Percentiles rank a stretch among this genome's conserved stretches.
Conservation (phyloP, 2,888 invertebrate species). For the Galerucella calmariensis region DNA sequence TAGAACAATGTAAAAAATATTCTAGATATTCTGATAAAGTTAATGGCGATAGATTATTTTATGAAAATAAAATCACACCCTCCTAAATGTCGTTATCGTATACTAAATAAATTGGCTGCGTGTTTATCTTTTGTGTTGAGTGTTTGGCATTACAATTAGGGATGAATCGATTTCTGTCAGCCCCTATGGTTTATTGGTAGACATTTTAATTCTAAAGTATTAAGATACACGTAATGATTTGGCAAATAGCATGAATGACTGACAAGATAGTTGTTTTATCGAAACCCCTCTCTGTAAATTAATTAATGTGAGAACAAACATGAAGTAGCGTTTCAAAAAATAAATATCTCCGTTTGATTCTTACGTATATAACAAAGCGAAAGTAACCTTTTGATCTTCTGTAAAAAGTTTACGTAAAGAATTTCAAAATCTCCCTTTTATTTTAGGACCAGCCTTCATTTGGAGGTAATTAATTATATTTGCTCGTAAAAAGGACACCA, state of each 20-base stretch:
- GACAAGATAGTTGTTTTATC: too few species aligned
- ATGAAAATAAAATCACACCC: background rate
- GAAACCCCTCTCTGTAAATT: background rate
- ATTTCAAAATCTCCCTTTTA: slow-evolving; percentile 1
- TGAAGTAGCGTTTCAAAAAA: background rate
- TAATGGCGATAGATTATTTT: background rate
- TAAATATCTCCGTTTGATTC: background rate
- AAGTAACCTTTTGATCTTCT: slow-evolving; percentile 7
- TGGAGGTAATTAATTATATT: slow-evolving; percentile 14
- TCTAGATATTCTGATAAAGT: background rate
- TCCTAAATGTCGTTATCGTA: slow-evolving; percentile 10
- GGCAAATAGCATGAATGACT: too few species aligned
- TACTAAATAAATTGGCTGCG: slow-evolving; percentile 1
- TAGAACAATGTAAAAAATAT: background rate
- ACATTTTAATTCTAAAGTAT: slow-evolving; percentile 8
- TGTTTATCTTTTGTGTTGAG: slow-evolving; percentile 4
- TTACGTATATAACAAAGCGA: slow-evolving; percentile 7
- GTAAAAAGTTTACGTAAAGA: slow-evolving; percentile 5
- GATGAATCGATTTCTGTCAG: slow-evolving; percentile 4
- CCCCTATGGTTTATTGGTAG: background rate
- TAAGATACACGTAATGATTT: background rate
- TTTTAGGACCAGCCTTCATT: slow-evolving; percentile 11
- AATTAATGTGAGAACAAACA: background rate
- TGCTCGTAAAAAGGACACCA: slow-evolving; percentile 1
- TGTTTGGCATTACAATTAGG: background rate